Base-by-base conservation (phyloP, 2,888 invertebrate genomes). In the Epistrophe grossulariae region DNA sequence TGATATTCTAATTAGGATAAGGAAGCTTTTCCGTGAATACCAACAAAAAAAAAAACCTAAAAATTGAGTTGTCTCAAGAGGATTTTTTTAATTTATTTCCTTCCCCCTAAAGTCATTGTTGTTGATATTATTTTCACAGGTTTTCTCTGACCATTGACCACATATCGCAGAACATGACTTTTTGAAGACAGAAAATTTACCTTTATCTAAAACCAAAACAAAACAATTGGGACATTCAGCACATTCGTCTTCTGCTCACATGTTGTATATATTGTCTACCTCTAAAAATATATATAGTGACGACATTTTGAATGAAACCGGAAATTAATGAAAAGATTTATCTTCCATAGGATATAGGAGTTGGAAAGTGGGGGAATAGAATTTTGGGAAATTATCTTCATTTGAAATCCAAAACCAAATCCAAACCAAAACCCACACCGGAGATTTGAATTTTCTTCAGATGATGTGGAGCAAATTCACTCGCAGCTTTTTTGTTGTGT, bases 291-390 rank as follows among this genome's bases (percentile, higher is more conserved):
- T 43, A 35, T 24, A 38, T 8, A 52, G 79, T 64, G 59, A 48
- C 45, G 71, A 80, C 76, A 77, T 31, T 71, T 76, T 80, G 72
- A 73, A 73, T 77, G 57, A 57, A 43, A 62, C 84, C 84, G 84
- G 84, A 85, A 85, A 85, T 85, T 85, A 82, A 68, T 81, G 28
- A 81, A 81, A 73, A 59, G 59, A 85, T 82, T 78, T 78, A 85
- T 82, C 80, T 68, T 62, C n/a, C 24, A n/a, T n/a, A 55, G 50
- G 28, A 68, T 71, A n/a, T n/a, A n/a, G n/a, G 17, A 17, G n/a
- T 52, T 50, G 52, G 13, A 24, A 60, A 24, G 35, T 76, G 59
- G 11, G 66, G 13, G 10, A 38, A 43, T 38, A 68, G 68, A 50
- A 50, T 68, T 70, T 70, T 52, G 40, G 48, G 38, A 40, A 55